phyloP scores from a whole-genome alignment of 2,888 invertebrate genomes.

The Drosophila falleni region DNA sequence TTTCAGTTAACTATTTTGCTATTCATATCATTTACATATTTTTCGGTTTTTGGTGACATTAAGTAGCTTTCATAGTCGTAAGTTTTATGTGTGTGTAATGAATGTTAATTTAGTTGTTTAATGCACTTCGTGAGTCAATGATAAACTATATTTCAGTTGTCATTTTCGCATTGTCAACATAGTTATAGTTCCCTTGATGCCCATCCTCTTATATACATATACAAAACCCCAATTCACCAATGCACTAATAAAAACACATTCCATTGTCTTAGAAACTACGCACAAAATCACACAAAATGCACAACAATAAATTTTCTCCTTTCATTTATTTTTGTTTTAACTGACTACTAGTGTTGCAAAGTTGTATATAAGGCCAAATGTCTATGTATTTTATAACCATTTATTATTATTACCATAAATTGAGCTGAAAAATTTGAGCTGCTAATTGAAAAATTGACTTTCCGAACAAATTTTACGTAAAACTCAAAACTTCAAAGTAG shows the following conservation, averaged over 20 bases:
- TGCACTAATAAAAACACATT: slow-evolving; percentile 43
- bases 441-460: neutral
- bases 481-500: neutral
- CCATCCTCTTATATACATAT: slow-evolving; percentile 18
- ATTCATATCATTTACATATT: slow-evolving; percentile 7
- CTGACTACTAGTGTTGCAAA: neutral
- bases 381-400: neutral
- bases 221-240: slow-evolving; percentile 15
- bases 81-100: slow-evolving; percentile 38
- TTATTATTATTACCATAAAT: neutral
- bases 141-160: neutral
- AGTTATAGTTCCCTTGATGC: slow-evolving; percentile 2
- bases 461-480: neutral
- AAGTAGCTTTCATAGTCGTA: slow-evolving; percentile 30
- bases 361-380: slow-evolving; percentile 9
- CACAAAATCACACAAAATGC: slow-evolving; percentile 54
- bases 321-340: slow-evolving; percentile 12
- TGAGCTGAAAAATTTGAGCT: neutral
- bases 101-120: slow-evolving; percentile 47
- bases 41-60: slow-evolving; percentile 52
- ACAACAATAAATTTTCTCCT: slow-evolving; percentile 15
- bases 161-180: slow-evolving; percentile 17
- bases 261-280: slow-evolving; percentile 36
- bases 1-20: slow-evolving; percentile 18
- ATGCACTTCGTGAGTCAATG: slow-evolving; percentile 18